These are phyloP conservation scores for Burhinus oedicnemus DNA, from an alignment of 2,113 vertebrate genomes.

Conservation along the genomic window DNA sequence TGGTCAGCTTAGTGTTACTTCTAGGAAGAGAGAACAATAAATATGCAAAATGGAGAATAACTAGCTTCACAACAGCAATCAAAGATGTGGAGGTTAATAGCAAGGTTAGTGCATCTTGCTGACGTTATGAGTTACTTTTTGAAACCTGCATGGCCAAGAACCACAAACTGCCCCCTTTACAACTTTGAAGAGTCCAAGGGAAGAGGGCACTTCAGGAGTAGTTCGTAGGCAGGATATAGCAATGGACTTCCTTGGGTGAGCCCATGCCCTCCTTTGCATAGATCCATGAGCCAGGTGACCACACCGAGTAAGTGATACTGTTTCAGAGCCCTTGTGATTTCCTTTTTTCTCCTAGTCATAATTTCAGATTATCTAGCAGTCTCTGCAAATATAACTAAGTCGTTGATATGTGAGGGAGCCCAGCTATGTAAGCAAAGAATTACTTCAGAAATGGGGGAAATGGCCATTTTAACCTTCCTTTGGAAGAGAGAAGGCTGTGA, in stretches of 20 bases:
- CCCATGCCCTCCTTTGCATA: fast-evolving
- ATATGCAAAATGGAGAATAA: neutral
- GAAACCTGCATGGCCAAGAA: neutral
- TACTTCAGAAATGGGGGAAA: neutral
- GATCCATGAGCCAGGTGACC: neutral
- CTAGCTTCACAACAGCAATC: neutral
- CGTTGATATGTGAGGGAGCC: neutral
- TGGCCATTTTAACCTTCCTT: neutral
- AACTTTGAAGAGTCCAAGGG: neutral
- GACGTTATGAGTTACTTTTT: neutral
- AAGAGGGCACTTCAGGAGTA: neutral
- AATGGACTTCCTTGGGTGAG: neutral
- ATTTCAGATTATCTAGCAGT: neutral
- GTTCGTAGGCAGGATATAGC: neutral
- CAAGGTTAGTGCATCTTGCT: neutral
- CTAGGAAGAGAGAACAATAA: neutral
- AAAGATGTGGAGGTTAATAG: neutral
- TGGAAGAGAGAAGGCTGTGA: neutral
- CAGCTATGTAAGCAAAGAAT: neutral
- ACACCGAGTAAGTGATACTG: neutral
- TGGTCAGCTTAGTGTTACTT: conserved; percentile 21
- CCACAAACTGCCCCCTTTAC: neutral
- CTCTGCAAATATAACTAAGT: neutral
- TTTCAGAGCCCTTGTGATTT: neutral
- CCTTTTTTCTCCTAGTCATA: neutral